These are phyloP conservation scores for Xyrichtys novacula DNA, from an alignment of 2,797 vertebrate genomes.

Conservation along the genomic window DNA sequence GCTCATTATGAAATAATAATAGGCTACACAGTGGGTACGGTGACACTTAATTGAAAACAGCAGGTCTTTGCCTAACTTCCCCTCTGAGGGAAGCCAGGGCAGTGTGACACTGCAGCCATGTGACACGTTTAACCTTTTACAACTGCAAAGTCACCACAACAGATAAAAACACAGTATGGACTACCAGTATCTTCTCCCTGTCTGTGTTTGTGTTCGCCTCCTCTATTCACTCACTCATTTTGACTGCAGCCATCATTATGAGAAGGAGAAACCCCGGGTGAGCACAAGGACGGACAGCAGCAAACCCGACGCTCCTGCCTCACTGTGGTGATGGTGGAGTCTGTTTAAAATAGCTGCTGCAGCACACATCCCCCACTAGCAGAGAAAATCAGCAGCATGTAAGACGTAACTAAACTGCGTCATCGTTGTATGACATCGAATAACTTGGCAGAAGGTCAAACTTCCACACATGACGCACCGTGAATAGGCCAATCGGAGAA, in stretches of 20 bases:
- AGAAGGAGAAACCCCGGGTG: slow-evolving; percentile 19
- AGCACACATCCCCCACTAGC: slow-evolving; percentile 37
- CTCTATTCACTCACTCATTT: slow-evolving; percentile 11
- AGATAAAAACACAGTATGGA: slow-evolving; percentile 3
- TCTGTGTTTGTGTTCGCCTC: slow-evolving; percentile 8
- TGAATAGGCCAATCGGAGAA: background rate
- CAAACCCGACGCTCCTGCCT: slow-evolving; percentile 11
- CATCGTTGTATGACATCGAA: slow-evolving; percentile 60
- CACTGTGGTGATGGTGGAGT: slow-evolving; percentile 2
- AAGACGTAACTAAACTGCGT: slow-evolving; percentile 53
- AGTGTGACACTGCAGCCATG: slow-evolving; percentile 39
- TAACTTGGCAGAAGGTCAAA: slow-evolving; percentile 33
- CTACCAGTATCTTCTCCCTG: background rate
- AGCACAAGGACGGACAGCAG: slow-evolving; percentile 31
- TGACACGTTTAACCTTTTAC: slow-evolving; percentile 15
- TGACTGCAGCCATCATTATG: slow-evolving; percentile 5
- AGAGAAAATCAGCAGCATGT: slow-evolving; percentile 27
- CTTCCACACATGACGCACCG: slow-evolving; percentile 21
- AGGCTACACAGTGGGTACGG: slow-evolving; percentile 38
- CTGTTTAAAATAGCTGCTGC: slow-evolving; percentile 46
- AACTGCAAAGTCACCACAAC: slow-evolving; percentile 38
- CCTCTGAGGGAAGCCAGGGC: slow-evolving; percentile 30
- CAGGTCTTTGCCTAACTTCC: slow-evolving; percentile 40
- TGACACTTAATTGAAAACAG: slow-evolving; percentile 70
- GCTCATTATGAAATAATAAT: slow-evolving; percentile 61